Percentiles rank a stretch among this genome's conserved stretches.
These are phyloP conservation scores for Zosterops japonicus DNA, from an alignment of 2,113 vertebrate genomes.

Conservation along the genomic window DNA sequence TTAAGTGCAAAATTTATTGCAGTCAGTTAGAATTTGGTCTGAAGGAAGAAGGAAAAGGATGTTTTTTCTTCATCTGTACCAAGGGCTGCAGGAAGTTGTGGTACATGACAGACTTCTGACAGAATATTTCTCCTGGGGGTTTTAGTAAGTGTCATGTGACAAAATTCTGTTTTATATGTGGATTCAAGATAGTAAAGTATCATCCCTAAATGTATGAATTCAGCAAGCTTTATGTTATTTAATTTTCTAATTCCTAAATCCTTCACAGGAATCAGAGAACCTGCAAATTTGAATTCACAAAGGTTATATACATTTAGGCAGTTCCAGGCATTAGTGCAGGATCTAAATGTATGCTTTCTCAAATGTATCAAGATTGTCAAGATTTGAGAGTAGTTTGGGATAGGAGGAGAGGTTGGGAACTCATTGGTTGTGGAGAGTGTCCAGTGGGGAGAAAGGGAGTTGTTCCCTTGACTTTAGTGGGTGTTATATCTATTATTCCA, in stretches of 20 bases:
- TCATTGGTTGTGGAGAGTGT: neutral
- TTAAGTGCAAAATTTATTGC: conserved; percentile 23
- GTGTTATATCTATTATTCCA: neutral
- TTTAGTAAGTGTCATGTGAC: neutral
- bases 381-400: neutral
- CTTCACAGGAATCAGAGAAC: neutral
- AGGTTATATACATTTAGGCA: neutral
- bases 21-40: neutral
- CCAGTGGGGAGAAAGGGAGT: neutral
- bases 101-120: neutral
- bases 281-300: neutral
- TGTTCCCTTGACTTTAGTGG: neutral
- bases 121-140: neutral
- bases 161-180: neutral
- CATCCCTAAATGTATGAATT: neutral
- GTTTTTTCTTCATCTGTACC: neutral
- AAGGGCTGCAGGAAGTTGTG: neutral
- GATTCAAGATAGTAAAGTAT: neutral
- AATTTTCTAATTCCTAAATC: neutral
- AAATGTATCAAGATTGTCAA: neutral
- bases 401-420: neutral
- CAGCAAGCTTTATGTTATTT: neutral
- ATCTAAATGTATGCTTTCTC: neutral
- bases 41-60: neutral
- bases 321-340: neutral